Percentiles rank a stretch among this genome's conserved stretches.
These are phyloP conservation scores for Dromiciops gliroides DNA, from an alignment of 2,113 vertebrate genomes.

Conservation along the genomic window DNA sequence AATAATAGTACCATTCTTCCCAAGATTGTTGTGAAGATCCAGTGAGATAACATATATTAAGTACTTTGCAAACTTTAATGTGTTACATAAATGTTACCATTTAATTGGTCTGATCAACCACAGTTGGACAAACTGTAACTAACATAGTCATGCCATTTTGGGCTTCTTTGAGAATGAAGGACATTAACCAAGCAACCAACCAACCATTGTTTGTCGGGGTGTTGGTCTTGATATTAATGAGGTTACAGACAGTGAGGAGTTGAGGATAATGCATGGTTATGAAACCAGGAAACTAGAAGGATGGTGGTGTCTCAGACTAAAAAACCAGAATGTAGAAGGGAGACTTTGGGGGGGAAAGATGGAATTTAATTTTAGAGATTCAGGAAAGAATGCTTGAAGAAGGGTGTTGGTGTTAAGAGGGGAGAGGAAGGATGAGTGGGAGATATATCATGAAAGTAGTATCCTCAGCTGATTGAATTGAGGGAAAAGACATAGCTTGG, in stretches of 20 bases:
- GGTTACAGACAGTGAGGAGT: background rate
- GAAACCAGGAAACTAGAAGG: background rate
- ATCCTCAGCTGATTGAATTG: background rate
- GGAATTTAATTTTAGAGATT: background rate
- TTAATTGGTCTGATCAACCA: too few relatives aligned
- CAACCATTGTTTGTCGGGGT: background rate
- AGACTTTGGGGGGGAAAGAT: background rate
- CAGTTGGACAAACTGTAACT: too few relatives aligned
- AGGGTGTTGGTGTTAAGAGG: background rate
- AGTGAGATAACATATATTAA: background rate
- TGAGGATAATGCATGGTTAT: background rate
- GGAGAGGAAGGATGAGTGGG: background rate
- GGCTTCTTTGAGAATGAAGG: too few relatives aligned
- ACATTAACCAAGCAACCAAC: too few relatives aligned
- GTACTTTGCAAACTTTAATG: background rate
- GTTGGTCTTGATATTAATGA: background rate
- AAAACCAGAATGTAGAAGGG: background rate
- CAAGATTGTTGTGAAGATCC: background rate
- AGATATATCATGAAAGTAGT: background rate
- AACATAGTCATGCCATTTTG: too few relatives aligned
- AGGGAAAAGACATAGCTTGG: background rate
- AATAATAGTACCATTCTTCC: background rate
- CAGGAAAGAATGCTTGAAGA: background rate
- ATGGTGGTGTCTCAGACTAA: background rate
- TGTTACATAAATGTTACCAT: background rate